Evolutionary conservation across 2,113 vertebrate species (phyloP), one percentile per base, ranked within the genome.

Genomic region (Petrocephalus zakoni): DNA sequence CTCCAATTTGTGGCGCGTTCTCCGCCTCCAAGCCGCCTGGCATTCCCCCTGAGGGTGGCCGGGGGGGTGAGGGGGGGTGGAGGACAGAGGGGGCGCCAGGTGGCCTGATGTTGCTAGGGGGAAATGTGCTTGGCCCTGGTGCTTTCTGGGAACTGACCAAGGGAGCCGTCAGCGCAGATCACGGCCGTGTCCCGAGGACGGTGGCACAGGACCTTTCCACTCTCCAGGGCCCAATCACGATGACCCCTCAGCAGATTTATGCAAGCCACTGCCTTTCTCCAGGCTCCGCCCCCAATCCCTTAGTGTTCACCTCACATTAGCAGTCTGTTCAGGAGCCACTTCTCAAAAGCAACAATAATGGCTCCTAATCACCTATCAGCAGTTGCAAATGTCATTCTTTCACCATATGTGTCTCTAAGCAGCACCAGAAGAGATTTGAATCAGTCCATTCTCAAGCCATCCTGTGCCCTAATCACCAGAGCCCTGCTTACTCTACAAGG

Each of bases 1-100:
- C 93, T 68, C 93, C 93, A 94, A 93, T 93, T 94, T 94, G 92
- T 91, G 93, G 93, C 92, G 92, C 92, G 93, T 93, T 92, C 92
- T 89, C 93, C 93, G 91, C 92, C 92, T 93, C 6, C 17, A 0
- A 49, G 46, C 81, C 81, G 42, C 34, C 29, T 55, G 84, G 19
- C 47, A 10, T 19, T 1, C 53, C 34, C 29, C 42, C 55, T n/a
- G 1, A 53, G 84, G 84, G 49, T 13, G 47, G 9, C 7, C 2
- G 37, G 7, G n/a, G 52, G 10, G 6, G 17, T 19, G 21, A 1
- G 10, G 83, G 22, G 46, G 42, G 8, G 21, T 0, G n/a, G 83
- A 9, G 46, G 42, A 3, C 49, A 5, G 17, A 25, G 22, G 15
- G 53, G 81, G 37, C 22, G 21, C 81, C 46, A 83, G 81, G 81